A percentile compares a stretch with the other conserved stretches of the same genome.
Evolutionary conservation across 1,140 invertebrate species (phyloP).

Genomic region (Bombus difficillimus): DNA sequence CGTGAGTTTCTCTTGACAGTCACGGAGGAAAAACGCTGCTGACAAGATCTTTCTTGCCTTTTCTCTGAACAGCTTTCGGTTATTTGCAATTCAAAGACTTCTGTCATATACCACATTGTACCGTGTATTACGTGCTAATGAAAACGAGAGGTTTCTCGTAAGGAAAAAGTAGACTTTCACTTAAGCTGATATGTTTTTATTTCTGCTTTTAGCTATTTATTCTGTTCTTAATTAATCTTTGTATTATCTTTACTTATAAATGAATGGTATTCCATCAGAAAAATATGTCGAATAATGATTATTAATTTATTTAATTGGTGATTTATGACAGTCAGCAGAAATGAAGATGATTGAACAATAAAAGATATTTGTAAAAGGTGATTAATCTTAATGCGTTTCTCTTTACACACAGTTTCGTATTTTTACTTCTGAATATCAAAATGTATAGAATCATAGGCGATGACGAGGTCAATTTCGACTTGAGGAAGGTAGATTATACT

Average conservation of each 20-base stretch:
- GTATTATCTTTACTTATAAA: not conserved
- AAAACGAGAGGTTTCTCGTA: constrained; percentile 20
- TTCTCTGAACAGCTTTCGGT: constrained; percentile 9
- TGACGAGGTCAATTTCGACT: too few relatives aligned
- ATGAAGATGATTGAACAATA: too few relatives aligned
- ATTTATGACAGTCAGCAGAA: not conserved
- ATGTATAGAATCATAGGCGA: too few relatives aligned
- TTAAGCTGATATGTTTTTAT: not conserved
- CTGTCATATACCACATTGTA: constrained; percentile 25
- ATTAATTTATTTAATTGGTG: not conserved
- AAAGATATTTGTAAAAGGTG: too few relatives aligned
- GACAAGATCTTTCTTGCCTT: constrained; percentile 27
- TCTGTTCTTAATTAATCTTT: not conserved
- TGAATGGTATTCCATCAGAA: too few relatives aligned
- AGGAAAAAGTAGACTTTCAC: constrained; percentile 40
- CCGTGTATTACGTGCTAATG: constrained; percentile 24
- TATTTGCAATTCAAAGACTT: constrained; percentile 31
- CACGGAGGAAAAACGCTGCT: not conserved
- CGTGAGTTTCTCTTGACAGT: not conserved
- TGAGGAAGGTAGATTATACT: too few relatives aligned
- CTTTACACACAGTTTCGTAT: not conserved
- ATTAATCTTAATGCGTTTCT: too few relatives aligned
- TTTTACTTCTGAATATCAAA: not conserved
- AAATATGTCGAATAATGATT: too few relatives aligned
- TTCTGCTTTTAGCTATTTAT: not conserved